Conservation (phyloP, 2,113 vertebrate genomes). For the Megaceryle torquata region DNA sequence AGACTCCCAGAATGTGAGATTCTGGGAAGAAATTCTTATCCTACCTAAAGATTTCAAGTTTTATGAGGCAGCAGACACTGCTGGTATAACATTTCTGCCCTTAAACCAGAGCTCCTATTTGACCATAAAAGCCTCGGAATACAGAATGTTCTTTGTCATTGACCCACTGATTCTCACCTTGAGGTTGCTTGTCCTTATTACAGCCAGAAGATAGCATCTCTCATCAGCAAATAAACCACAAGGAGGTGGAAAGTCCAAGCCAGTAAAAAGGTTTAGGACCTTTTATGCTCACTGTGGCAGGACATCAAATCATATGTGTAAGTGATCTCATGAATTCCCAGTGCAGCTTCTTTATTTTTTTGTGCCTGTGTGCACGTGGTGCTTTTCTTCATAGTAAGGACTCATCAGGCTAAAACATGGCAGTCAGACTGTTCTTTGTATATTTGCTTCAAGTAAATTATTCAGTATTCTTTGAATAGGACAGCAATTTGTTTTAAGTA, state of each 20-base stretch:
- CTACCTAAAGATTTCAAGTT: background rate
- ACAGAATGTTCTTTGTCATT: background rate
- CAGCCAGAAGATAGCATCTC: background rate
- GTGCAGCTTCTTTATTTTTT: background rate
- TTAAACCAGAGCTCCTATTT: background rate
- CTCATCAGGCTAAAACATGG: background rate
- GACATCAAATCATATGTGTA: background rate
- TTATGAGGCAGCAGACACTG: background rate
- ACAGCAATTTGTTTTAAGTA: background rate
- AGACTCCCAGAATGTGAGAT: background rate
- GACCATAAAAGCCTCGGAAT: rapidly evolving
- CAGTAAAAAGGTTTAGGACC: background rate
- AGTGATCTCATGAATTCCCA: background rate
- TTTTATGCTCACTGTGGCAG: background rate
- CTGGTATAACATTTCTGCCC: background rate
- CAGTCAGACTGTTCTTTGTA: background rate
- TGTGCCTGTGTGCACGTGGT: background rate
- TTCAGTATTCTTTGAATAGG: background rate
- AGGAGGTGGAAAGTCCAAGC: background rate
- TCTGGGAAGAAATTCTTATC: background rate
- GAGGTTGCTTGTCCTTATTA: background rate
- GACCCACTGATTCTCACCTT: background rate
- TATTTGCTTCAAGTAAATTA: background rate
- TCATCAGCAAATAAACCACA: background rate
- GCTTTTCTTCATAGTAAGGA: background rate